Evolutionary conservation across 2,113 vertebrate genomes (phyloP).

Genomic region (Colistium nudipinnis): DNA sequence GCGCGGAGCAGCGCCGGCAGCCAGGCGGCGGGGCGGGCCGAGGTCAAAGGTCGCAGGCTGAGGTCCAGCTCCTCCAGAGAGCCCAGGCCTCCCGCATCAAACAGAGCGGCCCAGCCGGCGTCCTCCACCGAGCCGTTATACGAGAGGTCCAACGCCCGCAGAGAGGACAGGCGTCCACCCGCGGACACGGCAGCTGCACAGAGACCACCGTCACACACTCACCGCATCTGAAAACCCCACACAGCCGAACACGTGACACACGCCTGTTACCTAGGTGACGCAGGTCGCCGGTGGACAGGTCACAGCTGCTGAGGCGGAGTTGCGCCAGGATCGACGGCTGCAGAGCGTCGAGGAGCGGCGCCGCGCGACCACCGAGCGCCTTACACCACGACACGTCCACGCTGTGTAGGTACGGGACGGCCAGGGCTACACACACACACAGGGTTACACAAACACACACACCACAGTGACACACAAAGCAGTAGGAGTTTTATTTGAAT

Average conservation of each 20-base stretch:
- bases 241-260: background rate
- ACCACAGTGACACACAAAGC: background rate
- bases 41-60: constrained; percentile 80
- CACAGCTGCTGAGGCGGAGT: constrained; percentile 90
- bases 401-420: constrained; percentile 80
- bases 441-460: constrained; percentile 17
- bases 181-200: constrained; percentile 72
- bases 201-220: no score
- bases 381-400: constrained; percentile 93
- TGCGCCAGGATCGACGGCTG: constrained; percentile 78
- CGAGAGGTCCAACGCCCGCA: constrained; percentile 85
- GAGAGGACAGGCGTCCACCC: constrained; percentile 74
- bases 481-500: background rate
- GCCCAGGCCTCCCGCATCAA: constrained; percentile 77
- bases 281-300: constrained; percentile 85
- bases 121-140: constrained; percentile 84
- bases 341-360: constrained; percentile 82
- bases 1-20: constrained; percentile 79
- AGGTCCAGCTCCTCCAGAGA: constrained; percentile 85
- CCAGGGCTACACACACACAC: constrained; percentile 78
- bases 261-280: constrained; percentile 80
- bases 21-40: constrained; percentile 78
- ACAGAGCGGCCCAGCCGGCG: constrained; percentile 82
- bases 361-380: constrained; percentile 86
- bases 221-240: no score